A percentile compares a stretch with the other conserved stretches of the same genome.
phyloP scores from a whole-genome alignment of 2,888 invertebrate genomes.

The Gerris lacustris region DNA sequence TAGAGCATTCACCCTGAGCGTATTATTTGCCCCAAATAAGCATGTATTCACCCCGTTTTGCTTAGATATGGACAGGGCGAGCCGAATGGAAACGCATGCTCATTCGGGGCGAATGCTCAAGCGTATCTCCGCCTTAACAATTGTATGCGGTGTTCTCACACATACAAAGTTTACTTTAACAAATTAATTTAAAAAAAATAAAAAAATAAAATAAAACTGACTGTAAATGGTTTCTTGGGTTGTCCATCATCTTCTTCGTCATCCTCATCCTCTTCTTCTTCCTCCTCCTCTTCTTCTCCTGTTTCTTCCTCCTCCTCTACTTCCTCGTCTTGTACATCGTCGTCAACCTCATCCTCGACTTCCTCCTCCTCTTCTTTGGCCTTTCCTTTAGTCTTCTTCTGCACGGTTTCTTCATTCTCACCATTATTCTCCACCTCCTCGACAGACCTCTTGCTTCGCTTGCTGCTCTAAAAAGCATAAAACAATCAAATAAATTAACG shows the following conservation, averaged over 20 bases:
- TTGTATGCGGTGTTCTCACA: too few species aligned
- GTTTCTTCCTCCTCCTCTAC: not conserved
- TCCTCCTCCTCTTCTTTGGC: constrained; percentile 26
- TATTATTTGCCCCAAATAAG: too few species aligned
- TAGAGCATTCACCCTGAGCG: too few species aligned
- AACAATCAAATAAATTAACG: too few species aligned
- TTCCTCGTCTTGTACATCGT: not conserved
- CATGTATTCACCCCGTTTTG: too few species aligned
- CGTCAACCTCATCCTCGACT: constrained; percentile 7
- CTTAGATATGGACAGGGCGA: too few species aligned
- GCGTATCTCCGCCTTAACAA: not conserved
- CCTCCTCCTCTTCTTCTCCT: not conserved
- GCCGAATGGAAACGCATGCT: too few species aligned
- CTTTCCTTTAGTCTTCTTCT: constrained; percentile 24
- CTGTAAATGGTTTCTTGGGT: constrained; percentile 29
- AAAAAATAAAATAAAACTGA: constrained; percentile 18
- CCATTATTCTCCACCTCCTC: constrained; percentile 22
- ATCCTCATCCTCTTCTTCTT: constrained; percentile 17
- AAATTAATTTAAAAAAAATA: too few species aligned
- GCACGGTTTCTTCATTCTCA: constrained; percentile 27
- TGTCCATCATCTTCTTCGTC: constrained; percentile 19
- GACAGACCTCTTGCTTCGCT: constrained; percentile 20
- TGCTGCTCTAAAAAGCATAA: constrained; percentile 2
- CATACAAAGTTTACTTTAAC: too few species aligned
- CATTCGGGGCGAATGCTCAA: too few species aligned